A percentile compares a stretch with the other conserved stretches of the same genome.
phyloP scores from a whole-genome alignment of 1,140 invertebrate genomes.

The Notospermus geniculatus region DNA sequence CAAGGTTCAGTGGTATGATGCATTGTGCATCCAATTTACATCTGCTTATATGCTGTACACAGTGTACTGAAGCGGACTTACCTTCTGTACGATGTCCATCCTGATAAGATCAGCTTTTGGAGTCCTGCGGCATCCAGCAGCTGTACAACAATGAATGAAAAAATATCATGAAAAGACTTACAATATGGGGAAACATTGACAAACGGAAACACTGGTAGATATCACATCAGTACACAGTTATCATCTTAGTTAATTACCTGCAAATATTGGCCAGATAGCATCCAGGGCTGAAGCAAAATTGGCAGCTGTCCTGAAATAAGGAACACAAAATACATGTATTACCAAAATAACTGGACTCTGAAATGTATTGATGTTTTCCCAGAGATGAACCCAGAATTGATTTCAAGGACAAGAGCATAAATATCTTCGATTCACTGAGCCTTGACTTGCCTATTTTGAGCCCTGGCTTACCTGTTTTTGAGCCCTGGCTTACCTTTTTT shows the following conservation, averaged over 20 bases:
- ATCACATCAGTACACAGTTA: neutral
- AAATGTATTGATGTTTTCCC: too few relatives aligned
- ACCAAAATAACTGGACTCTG: too few relatives aligned
- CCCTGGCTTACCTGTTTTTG: neutral
- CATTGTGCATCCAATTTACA: slow-evolving; percentile 17
- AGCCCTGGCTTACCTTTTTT: slow-evolving; percentile 35
- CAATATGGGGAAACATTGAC: too few relatives aligned
- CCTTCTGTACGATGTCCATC: slow-evolving; percentile 49
- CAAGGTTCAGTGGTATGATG: too few relatives aligned
- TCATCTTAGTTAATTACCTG: slow-evolving; percentile 29
- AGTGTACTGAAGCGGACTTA: slow-evolving; percentile 40
- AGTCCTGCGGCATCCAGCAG: slow-evolving; percentile 44
- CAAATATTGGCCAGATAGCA: slow-evolving; percentile 52
- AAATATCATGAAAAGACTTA: too few relatives aligned
- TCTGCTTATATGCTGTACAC: slow-evolving; percentile 40
- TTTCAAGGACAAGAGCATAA: too few relatives aligned
- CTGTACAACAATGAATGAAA: slow-evolving; percentile 23
- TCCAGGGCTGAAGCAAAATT: slow-evolving; percentile 53
- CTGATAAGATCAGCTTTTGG: slow-evolving; percentile 39
- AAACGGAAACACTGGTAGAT: neutral
- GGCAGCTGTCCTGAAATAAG: slow-evolving; percentile 42
- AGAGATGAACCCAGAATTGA: too few relatives aligned
- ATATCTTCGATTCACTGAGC: neutral
- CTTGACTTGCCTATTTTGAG: neutral
- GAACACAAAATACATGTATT: slow-evolving; percentile 10